A percentile compares a stretch with the other conserved stretches of the same genome.
Conservation (phyloP, 2,888 invertebrate species). For the Ypsolopha scabrella region DNA sequence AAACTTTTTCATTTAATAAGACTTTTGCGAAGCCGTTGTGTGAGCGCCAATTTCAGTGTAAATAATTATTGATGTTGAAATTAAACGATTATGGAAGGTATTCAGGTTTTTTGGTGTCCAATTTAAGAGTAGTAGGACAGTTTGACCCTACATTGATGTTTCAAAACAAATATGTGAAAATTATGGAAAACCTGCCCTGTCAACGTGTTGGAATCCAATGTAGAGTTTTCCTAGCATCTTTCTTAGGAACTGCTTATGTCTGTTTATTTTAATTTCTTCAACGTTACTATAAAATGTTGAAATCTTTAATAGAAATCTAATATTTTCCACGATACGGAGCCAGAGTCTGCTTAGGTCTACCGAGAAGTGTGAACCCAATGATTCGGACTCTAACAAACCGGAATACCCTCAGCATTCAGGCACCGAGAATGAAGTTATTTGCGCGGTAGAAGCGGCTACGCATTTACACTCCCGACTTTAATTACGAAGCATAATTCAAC, state of each 20-base stretch:
- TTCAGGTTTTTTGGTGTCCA: not conserved
- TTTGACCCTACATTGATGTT: too few species aligned
- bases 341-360: not conserved
- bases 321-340: not conserved
- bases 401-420: not conserved
- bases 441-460: constrained; percentile 12
- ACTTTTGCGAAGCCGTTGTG: not conserved
- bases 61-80: constrained; percentile 41
- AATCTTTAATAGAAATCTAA: too few species aligned
- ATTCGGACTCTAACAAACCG: not conserved
- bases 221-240: too few species aligned
- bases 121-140: not conserved
- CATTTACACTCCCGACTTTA: constrained; percentile 29
- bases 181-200: too few species aligned
- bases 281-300: too few species aligned
- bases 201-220: too few species aligned
- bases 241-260: too few species aligned
- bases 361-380: not conserved
- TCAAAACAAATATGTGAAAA: too few species aligned
- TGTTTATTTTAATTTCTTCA: too few species aligned
- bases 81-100: not conserved
- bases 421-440: constrained; percentile 9
- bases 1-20: not conserved
- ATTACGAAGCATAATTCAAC: constrained; percentile 56
- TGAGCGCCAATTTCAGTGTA: constrained; percentile 34